Percentiles rank a stretch among this genome's conserved stretches.
These are phyloP conservation scores for Brachionus paranguensis DNA, from an alignment of 1,140 invertebrate genomes.

Conservation along the genomic window DNA sequence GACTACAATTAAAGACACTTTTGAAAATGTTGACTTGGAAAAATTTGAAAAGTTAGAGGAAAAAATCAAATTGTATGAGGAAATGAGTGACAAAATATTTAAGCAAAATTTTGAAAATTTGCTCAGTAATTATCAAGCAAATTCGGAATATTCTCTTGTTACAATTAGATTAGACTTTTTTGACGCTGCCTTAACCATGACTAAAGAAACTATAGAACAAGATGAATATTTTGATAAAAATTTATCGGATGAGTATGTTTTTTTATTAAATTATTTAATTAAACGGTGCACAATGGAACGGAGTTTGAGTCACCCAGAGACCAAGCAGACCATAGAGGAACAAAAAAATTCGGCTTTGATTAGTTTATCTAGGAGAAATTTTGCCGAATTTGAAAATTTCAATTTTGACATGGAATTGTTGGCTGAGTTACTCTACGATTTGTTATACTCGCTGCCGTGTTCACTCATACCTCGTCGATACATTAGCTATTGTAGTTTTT, in stretches of 20 bases:
- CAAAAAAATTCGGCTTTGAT: not conserved
- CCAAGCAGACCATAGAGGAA: not conserved
- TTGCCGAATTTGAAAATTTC: not conserved
- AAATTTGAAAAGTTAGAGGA: not conserved
- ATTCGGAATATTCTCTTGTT: not conserved
- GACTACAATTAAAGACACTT: not conserved
- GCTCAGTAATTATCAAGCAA: not conserved
- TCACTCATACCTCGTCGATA: conserved; percentile 9
- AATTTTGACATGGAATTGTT: conserved; percentile 31
- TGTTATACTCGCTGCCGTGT: not conserved
- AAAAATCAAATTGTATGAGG: not conserved
- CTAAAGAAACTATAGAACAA: not conserved
- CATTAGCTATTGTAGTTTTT: not conserved
- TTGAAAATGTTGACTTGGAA: not conserved
- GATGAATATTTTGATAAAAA: conserved; percentile 22
- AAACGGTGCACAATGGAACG: not conserved
- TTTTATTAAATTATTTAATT: conserved; percentile 13
- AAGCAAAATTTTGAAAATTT: not conserved
- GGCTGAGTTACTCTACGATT: conserved; percentile 25
- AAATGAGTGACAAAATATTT: not conserved
- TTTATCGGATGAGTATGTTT: conserved; percentile 2
- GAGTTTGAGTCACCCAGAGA: not conserved
- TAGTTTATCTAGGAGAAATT: not conserved
- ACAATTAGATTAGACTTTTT: not conserved
- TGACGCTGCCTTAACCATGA: not conserved